A percentile compares a stretch with the other conserved stretches of the same genome.
These are phyloP conservation scores for Beaufortia kweichowensis DNA, from an alignment of 2,113 vertebrate species.

Conservation along the genomic window DNA sequence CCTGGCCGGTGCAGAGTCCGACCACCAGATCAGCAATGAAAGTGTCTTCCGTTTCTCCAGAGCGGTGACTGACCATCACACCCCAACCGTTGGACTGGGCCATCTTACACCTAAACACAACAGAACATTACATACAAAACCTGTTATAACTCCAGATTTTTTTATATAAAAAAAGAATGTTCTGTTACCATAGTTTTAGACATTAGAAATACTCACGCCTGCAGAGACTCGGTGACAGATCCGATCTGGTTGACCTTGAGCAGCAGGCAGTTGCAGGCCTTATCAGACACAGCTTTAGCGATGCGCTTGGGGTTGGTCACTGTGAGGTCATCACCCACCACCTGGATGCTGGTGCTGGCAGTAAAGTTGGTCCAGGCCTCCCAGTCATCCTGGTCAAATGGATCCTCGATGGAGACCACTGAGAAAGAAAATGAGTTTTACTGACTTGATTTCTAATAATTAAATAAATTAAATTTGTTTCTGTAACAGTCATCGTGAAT, in stretches of 20 bases:
- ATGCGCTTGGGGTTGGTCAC: constrained; percentile 98
- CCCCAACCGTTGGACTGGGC: constrained; percentile 91
- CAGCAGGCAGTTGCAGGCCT: constrained; percentile 95
- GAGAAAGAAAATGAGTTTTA: not conserved
- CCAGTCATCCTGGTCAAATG: constrained; percentile 99
- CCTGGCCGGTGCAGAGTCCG: constrained; percentile 92
- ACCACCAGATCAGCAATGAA: constrained; percentile 94
- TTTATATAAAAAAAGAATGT: not conserved
- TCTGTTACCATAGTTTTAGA: not conserved
- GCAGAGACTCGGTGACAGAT: constrained; percentile 92
- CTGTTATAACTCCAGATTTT: not conserved
- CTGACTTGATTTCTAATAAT: not conserved
- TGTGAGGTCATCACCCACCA: constrained; percentile 94
- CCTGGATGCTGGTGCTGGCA: constrained; percentile 82
- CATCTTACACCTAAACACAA: constrained; percentile 81
- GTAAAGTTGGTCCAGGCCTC: constrained; percentile 92
- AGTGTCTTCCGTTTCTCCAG: constrained; percentile 90
- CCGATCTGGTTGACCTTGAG: constrained; percentile 99
- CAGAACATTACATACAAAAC: not conserved
- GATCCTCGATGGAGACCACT: constrained; percentile 99
- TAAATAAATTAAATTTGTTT: not conserved
- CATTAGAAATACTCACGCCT: constrained; percentile 85
- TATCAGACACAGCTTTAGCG: constrained; percentile 83
- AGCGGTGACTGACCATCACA: constrained; percentile 93
- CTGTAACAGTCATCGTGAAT: not conserved